These are phyloP conservation scores for Tachypleus tridentatus DNA, from an alignment of 1,140 invertebrate genomes.

Conservation along the genomic window DNA sequence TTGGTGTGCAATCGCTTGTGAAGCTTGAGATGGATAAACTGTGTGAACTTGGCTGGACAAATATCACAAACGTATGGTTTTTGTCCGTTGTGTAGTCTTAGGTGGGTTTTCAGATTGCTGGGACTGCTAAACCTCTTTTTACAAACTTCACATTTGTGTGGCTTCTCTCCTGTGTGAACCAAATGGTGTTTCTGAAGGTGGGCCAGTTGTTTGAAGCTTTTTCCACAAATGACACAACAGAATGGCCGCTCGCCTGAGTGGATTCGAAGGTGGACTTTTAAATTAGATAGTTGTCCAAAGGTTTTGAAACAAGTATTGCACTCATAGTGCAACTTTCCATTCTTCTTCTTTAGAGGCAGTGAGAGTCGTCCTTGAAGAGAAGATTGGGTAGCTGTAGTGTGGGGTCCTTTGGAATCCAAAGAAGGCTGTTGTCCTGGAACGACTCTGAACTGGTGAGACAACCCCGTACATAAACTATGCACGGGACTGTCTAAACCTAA, in stretches of 20 bases:
- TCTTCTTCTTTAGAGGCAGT: constrained; percentile 92
- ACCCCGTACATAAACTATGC: no score
- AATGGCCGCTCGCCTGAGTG: constrained; percentile 96
- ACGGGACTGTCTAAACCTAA: no score
- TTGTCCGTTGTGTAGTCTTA: constrained; percentile 67
- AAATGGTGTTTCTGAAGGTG: constrained; percentile 94
- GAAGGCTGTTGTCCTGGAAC: neutral
- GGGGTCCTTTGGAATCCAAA: neutral
- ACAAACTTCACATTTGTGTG: constrained; percentile 93
- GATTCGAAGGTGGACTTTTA: constrained; percentile 95
- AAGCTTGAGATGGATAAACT: constrained; percentile 92
- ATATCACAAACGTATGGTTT: constrained; percentile 92
- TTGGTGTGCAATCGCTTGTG: constrained; percentile 95
- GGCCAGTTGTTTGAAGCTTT: constrained; percentile 93
- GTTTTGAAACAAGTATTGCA: constrained; percentile 98
- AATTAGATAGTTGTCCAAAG: constrained; percentile 94
- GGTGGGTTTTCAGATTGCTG: constrained; percentile 95
- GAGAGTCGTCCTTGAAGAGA: constrained; percentile 55
- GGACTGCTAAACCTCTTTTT: constrained; percentile 96
- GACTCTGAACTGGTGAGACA: no score
- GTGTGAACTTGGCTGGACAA: constrained; percentile 94
- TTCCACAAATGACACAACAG: constrained; percentile 82
- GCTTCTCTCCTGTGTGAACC: constrained; percentile 97
- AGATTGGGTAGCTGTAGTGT: constrained; percentile 64
- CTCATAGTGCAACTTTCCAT: constrained; percentile 98